Percentiles rank a stretch among this genome's conserved stretches.
Conservation (phyloP, 2,113 vertebrate genomes). For the Collichthys lucidus region DNA sequence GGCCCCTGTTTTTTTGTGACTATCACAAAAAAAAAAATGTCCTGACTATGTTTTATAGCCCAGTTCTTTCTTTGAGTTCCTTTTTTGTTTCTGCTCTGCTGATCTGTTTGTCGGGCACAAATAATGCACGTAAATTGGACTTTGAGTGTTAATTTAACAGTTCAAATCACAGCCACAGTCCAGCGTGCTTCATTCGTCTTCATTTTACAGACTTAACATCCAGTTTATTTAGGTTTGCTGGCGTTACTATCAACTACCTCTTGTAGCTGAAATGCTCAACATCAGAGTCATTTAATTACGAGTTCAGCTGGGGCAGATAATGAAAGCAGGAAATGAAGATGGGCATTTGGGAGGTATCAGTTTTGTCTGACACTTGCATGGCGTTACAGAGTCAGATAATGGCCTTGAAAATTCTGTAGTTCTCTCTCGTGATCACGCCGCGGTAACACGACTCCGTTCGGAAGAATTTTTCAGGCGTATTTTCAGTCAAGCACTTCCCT, state of each 20-base stretch:
- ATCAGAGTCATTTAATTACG: no score
- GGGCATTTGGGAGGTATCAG: no score
- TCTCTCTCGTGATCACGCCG: no score
- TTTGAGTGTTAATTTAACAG: background rate
- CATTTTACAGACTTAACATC: background rate
- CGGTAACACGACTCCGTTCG: no score
- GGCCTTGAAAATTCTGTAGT: no score
- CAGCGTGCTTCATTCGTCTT: background rate
- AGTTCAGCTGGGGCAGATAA: no score
- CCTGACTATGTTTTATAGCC: constrained; percentile 7
- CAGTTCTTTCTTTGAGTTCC: background rate
- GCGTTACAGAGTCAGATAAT: no score
- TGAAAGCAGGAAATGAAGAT: no score
- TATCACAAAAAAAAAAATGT: background rate
- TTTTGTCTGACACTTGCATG: no score
- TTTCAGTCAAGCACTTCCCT: no score
- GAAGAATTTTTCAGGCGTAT: no score
- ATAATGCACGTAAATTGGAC: background rate
- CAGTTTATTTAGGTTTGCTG: background rate
- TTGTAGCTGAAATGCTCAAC: background rate
- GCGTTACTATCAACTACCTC: background rate
- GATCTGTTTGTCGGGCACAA: background rate
- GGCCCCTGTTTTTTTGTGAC: background rate
- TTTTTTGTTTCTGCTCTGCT: background rate
- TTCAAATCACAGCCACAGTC: background rate